Conservation (phyloP, 2,888 invertebrate species). For the Agonopterix arenella region DNA sequence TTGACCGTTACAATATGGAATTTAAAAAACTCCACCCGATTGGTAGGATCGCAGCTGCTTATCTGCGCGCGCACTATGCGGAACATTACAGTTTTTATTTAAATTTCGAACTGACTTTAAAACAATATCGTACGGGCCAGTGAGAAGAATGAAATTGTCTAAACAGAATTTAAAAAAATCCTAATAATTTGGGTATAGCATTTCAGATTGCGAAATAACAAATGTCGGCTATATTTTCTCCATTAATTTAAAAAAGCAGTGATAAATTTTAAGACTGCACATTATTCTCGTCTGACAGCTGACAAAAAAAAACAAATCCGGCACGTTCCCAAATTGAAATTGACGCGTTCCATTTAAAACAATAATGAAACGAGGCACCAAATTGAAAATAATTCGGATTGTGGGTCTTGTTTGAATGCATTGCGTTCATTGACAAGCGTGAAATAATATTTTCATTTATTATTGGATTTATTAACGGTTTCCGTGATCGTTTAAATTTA, state of each 20-base stretch:
- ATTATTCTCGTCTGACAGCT: conserved; percentile 44
- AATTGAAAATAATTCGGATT: conserved; percentile 68
- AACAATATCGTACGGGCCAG: conserved; percentile 1
- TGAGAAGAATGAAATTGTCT: not conserved
- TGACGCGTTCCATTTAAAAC: conserved; percentile 72
- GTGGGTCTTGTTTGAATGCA: conserved; percentile 30
- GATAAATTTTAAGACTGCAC: conserved; percentile 9
- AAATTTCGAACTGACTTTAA: conserved; percentile 35
- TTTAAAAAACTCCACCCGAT: conserved; percentile 5
- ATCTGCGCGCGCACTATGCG: conserved; percentile 49
- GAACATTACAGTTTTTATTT: conserved; percentile 73
- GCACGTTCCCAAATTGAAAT: conserved; percentile 61
- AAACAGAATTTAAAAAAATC: not conserved
- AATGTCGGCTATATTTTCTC: conserved; percentile 11
- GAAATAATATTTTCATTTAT: conserved; percentile 13
- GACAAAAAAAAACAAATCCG: conserved; percentile 44
- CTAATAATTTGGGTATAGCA: too few relatives aligned
- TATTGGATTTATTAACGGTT: conserved; percentile 11
- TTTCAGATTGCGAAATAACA: not conserved
- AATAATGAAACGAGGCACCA: conserved; percentile 49
- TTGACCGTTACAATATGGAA: conserved; percentile 13
- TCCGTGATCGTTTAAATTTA: conserved; percentile 4
- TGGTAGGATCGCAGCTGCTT: conserved; percentile 43
- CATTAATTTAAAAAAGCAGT: conserved; percentile 18
- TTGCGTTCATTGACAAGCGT: conserved; percentile 21